phyloP scores from a whole-genome alignment of 2,888 invertebrate genomes.

The Pyrocoelia pectoralis region DNA sequence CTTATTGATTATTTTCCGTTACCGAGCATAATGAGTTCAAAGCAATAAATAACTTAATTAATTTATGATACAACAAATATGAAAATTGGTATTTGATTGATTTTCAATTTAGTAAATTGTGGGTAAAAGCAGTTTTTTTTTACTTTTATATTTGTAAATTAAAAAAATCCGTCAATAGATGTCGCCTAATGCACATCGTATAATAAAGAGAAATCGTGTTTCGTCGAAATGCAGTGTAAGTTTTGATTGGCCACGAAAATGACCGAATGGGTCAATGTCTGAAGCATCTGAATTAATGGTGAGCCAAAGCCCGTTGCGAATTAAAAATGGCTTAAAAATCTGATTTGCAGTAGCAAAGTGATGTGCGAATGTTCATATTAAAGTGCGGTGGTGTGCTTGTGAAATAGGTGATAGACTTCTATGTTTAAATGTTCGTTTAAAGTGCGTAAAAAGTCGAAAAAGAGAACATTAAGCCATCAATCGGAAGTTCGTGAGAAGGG shows the following conservation, averaged over 20 bases:
- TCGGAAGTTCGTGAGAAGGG: slow-evolving; percentile 64
- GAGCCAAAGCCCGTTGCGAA: slow-evolving; percentile 65
- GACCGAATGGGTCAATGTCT: slow-evolving; percentile 75
- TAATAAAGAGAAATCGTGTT: slow-evolving; percentile 47
- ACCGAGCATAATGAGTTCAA: too few species aligned
- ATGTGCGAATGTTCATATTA: slow-evolving; percentile 52
- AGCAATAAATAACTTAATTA: too few species aligned
- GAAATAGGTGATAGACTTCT: slow-evolving; percentile 50
- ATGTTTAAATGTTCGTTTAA: slow-evolving; percentile 53
- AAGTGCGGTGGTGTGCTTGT: slow-evolving; percentile 51
- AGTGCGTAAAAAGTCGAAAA: slow-evolving; percentile 49
- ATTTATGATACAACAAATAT: too few species aligned
- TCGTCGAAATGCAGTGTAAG: slow-evolving; percentile 62
- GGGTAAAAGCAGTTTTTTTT: too few species aligned
- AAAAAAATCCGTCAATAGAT: slow-evolving; percentile 20
- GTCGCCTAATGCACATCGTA: slow-evolving; percentile 27
- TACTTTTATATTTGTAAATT: too few species aligned
- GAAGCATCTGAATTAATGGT: slow-evolving; percentile 67
- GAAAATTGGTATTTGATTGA: too few species aligned
- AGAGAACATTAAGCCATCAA: slow-evolving; percentile 45
- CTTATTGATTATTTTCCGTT: too few species aligned
- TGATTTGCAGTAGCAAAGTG: slow-evolving; percentile 52
- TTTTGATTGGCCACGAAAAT: slow-evolving; percentile 69
- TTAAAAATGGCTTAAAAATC: slow-evolving; percentile 67
- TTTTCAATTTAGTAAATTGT: too few species aligned